Evolutionary conservation across 1,140 invertebrate species (phyloP), one percentile per base, ranked within the genome.

Genomic region (Sesamia nonagrioides): DNA sequence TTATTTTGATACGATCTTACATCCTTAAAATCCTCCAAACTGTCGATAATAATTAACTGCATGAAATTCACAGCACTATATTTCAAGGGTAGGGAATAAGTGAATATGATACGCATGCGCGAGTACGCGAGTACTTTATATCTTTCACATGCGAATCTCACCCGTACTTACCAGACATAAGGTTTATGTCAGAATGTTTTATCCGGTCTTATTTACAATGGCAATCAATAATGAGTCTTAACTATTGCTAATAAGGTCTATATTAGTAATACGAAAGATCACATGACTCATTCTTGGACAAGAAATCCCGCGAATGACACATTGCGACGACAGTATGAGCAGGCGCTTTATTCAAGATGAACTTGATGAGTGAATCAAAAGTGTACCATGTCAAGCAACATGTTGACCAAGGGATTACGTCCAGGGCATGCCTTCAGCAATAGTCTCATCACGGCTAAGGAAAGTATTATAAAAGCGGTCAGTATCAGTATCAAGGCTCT

Each of bases 71-170:
- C 75, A 58, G 52, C 79, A 77, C 79, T 81, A 81, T 50, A 35
- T 21, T 2, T 2, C 8, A 45, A 68, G 60, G 79, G 75, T 56
- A 50, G 37, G 42, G 66, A 73, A 77, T 27, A 9, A 63, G 11
- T 56, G 58, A 52, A 66, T 42, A 52, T 50, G 50, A 21, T 27
- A 80, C 79, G 74, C 79, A 81, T 81, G 79, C 79, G 79, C 71
- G 35, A 66, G 56, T 45, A 68, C 54, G 27, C 27, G 27, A 27
- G 27, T 27, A 76, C 27, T 40, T 50, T 15, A 27, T 45, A 18
- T 40, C 18, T 4, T 33, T 27, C 15, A 27, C 45, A 27, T 17
- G 0, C 9, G 2, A 35, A 52, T 37, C 7, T 52, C 27, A 71
- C n/a, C 27, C 33, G 21, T 52, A 35, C 1, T 5, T 17, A 0